phyloP scores from a whole-genome alignment of 2,113 vertebrate genomes.

The Menura novaehollandiae region DNA sequence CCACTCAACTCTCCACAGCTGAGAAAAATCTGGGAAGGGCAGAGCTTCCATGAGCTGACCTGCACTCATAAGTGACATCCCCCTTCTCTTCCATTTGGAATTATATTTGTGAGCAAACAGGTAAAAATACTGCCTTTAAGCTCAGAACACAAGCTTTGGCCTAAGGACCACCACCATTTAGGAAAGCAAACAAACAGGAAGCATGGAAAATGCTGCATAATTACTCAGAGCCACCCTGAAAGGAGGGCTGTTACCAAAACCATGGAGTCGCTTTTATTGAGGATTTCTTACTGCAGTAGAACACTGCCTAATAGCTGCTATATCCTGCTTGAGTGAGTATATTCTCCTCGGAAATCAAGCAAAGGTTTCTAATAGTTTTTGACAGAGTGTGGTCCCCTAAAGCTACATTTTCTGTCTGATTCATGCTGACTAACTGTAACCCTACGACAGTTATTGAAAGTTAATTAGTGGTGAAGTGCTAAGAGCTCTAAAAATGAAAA shows the following conservation, averaged over 20 bases:
- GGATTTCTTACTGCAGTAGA: background rate
- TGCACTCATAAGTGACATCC: accelerated
- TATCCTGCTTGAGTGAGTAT: constrained; percentile 13
- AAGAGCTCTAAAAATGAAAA: constrained; percentile 61
- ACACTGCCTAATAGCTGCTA: background rate
- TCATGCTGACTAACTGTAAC: constrained; percentile 58
- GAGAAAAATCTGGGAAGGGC: background rate
- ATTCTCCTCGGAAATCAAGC: constrained; percentile 27
- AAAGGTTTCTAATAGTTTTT: constrained; percentile 49
- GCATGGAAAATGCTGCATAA: background rate
- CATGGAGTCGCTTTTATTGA: background rate
- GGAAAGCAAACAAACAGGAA: background rate
- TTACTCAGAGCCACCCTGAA: background rate
- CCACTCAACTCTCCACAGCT: background rate
- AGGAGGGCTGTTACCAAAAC: background rate
- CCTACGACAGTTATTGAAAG: constrained; percentile 48
- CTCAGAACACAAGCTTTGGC: background rate
- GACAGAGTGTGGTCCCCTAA: constrained; percentile 22
- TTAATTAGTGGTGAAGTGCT: constrained; percentile 59
- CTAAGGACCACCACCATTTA: background rate
- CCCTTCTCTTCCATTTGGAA: background rate
- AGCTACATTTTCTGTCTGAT: constrained; percentile 61
- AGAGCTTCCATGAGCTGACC: background rate
- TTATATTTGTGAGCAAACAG: background rate
- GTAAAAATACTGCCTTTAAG: background rate